phyloP scores from a whole-genome alignment of 2,797 vertebrate species.

The Malacoctenus gilli region DNA sequence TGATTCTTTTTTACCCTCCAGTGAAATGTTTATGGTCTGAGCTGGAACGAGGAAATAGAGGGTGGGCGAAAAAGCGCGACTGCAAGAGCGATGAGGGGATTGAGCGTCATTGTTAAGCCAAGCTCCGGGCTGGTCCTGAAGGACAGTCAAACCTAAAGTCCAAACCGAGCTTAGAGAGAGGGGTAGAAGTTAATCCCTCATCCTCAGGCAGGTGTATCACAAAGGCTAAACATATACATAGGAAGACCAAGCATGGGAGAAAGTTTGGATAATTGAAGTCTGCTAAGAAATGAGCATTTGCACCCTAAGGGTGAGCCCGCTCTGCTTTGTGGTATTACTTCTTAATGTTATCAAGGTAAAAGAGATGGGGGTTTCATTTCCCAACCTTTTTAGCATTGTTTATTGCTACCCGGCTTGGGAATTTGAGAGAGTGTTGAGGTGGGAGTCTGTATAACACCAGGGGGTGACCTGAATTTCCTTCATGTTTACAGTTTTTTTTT shows the following conservation, averaged over 20 bases:
- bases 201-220: conserved; percentile 80
- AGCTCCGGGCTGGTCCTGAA: conserved; percentile 74
- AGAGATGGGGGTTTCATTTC: conserved; percentile 67
- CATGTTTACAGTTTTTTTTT: conserved; percentile 53
- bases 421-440: conserved; percentile 46
- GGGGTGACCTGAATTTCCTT: conserved; percentile 40
- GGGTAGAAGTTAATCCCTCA: conserved; percentile 77
- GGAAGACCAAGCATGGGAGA: conserved; percentile 75
- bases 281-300: conserved; percentile 75
- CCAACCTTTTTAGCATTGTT: conserved; percentile 77
- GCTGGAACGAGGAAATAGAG: conserved; percentile 61
- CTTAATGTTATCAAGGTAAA: conserved; percentile 78
- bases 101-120: conserved; percentile 68
- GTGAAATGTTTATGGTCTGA: conserved; percentile 65
- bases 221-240: conserved; percentile 84
- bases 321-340: conserved; percentile 74
- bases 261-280: conserved; percentile 83
- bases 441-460: conserved; percentile 29
- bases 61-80: conserved; percentile 53
- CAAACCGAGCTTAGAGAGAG: conserved; percentile 67
- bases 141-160: conserved; percentile 76
- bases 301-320: conserved; percentile 68
- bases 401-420: conserved; percentile 75
- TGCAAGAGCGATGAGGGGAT: conserved; percentile 57
- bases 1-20: conserved; percentile 60